Percentiles rank a stretch among this genome's conserved stretches.
Conservation (phyloP, 2,888 invertebrate species). For the Cheilosia scutellata region DNA sequence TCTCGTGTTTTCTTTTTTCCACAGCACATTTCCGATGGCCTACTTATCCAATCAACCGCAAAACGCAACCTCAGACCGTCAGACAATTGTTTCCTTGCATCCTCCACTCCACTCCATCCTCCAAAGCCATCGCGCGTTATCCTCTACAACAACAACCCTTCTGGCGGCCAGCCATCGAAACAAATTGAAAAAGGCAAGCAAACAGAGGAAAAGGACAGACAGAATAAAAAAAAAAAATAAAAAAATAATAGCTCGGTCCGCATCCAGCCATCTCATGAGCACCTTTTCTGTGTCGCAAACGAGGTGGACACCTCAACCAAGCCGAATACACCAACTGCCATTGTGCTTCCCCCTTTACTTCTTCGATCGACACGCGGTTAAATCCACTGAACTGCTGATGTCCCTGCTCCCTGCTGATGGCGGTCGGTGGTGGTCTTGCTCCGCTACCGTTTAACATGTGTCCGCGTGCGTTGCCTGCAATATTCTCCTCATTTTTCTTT, state of each 20-base stretch:
- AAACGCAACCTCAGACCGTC: slow-evolving; percentile 56
- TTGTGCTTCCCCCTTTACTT: slow-evolving; percentile 49
- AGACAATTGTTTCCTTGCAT: slow-evolving; percentile 72
- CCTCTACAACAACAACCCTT: slow-evolving; percentile 43
- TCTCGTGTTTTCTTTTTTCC: slow-evolving; percentile 20
- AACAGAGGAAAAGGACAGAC: slow-evolving; percentile 10
- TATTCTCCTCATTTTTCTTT: slow-evolving; percentile 56
- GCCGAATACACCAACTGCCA: slow-evolving; percentile 43
- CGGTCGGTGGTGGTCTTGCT: slow-evolving; percentile 69
- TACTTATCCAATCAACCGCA: slow-evolving; percentile 74
- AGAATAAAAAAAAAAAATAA: slow-evolving; percentile 11
- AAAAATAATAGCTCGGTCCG: slow-evolving; percentile 24
- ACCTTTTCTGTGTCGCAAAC: slow-evolving; percentile 68
- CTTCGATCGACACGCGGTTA: slow-evolving; percentile 21
- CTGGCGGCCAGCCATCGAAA: slow-evolving; percentile 68
- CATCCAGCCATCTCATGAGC: slow-evolving; percentile 70
- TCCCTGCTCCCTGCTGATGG: slow-evolving; percentile 22
- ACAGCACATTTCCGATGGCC: slow-evolving; percentile 72
- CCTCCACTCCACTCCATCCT: slow-evolving; percentile 43
- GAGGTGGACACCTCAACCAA: slow-evolving; percentile 65
- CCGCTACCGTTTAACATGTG: slow-evolving; percentile 77
- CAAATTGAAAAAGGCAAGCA: slow-evolving; percentile 73
- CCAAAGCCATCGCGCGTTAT: slow-evolving; percentile 28
- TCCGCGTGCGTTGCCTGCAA: slow-evolving; percentile 74
- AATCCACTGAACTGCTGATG: slow-evolving; percentile 9